These are phyloP conservation scores for Pycnonotus jocosus DNA, from an alignment of 2,113 vertebrate species.

Conservation along the genomic window DNA sequence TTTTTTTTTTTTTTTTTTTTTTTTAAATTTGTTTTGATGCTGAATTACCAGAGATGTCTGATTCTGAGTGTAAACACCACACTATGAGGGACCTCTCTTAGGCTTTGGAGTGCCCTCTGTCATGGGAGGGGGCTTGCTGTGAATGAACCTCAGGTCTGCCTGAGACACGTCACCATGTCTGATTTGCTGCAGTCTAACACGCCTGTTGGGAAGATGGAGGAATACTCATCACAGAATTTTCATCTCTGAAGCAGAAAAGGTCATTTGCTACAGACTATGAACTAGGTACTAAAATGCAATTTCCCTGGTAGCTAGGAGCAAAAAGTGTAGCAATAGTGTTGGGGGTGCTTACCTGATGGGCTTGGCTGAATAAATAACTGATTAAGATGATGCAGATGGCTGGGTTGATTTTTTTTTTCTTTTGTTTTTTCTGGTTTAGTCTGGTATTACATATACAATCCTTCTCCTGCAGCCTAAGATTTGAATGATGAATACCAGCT, in stretches of 20 bases:
- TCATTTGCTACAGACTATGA: not conserved
- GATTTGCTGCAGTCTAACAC: not conserved
- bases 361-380: not conserved
- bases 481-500: not conserved
- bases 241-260: not conserved
- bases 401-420: not conserved
- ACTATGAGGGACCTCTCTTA: not conserved
- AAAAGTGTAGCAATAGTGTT: not conserved
- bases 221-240: not conserved
- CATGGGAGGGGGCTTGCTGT: not conserved
- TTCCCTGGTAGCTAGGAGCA: not conserved
- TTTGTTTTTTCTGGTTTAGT: not conserved
- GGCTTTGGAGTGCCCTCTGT: not conserved
- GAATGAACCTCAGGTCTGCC: not conserved
- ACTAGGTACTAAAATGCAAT: not conserved
- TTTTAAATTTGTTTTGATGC: not conserved
- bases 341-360: not conserved
- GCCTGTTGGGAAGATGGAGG: not conserved
- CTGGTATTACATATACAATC: not conserved
- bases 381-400: not conserved
- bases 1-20: not conserved
- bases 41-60: not conserved
- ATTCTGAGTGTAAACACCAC: not conserved
- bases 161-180: not conserved
- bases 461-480: not conserved